Evolutionary conservation across 2,888 invertebrate species (phyloP), one percentile per base, ranked within the genome.

Genomic region (Bunonema sp.): DNA sequence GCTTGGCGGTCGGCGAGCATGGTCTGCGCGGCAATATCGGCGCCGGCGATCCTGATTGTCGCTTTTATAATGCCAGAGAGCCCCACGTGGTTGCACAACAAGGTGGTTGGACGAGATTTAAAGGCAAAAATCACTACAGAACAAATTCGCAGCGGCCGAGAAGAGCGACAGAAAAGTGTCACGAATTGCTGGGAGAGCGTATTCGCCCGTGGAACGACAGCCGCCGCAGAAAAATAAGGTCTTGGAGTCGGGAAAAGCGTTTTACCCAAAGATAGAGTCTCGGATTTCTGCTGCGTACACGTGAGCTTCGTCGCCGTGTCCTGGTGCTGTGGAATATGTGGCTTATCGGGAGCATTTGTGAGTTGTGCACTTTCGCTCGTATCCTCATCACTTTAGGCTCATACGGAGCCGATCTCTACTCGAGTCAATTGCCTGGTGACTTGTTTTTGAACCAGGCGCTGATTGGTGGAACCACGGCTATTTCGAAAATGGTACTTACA

Each of bases 21-120:
- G n/a, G 57, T 49, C 4, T 64, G 61, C 41, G 61, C 61, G 1
- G 33, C 54, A 10, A 44, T 51, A n/a, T 52, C 61, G n/a, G 39
- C 54, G 20, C 65, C 65, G 7, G 56, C 57, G 4, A 46, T 64
- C 3, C 24, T 66, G 4, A 57, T 64, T 30, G 45, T 65, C 10
- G 32, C 59, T 16, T 64, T 65, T 39, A 39, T 66, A n/a, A 55
- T 65, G 35, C 65, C 65, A 5, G 65, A 65, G 37, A 60, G 60
- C 37, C 65, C 65, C 7, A 65, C 61, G 2, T 65, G 65, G 64
- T 56, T 65, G 12, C 60, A 65, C 32, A 52, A 58, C 37, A 60
- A 60, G 37, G n/a, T n/a, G n/a, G n/a, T n/a, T n/a, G n/a, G n/a
- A n/a, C n/a, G n/a, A n/a, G n/a, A n/a, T n/a, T n/a, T n/a, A n/a